These are phyloP conservation scores for Danio aesculapii DNA, from an alignment of 2,797 vertebrate species.

Conservation along the genomic window DNA sequence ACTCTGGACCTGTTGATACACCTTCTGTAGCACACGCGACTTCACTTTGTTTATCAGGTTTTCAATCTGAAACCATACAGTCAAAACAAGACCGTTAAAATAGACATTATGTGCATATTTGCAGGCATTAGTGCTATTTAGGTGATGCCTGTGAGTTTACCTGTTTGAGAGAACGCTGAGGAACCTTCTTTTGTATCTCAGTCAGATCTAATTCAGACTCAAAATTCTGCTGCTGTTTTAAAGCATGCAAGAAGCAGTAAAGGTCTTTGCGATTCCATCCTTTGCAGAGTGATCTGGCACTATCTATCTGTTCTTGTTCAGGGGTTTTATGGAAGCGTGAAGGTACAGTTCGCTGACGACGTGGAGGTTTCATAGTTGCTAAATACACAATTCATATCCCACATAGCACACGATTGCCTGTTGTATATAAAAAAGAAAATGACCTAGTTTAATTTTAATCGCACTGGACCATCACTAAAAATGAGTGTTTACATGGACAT, in stretches of 20 bases:
- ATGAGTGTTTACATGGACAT: too few relatives aligned
- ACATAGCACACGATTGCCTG: background rate
- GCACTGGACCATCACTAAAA: too few relatives aligned
- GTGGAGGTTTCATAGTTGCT: constrained; percentile 67
- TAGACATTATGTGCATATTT: background rate
- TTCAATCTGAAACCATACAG: constrained; percentile 65
- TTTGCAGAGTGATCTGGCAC: background rate
- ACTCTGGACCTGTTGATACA: constrained; percentile 45
- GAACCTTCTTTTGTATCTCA: constrained; percentile 59
- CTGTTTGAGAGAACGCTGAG: constrained; percentile 65
- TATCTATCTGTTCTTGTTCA: background rate
- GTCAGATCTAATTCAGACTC: constrained; percentile 57
- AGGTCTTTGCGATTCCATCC: constrained; percentile 62
- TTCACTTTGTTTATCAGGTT: constrained; percentile 68
- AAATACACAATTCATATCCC: background rate
- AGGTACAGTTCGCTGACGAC: constrained; percentile 63
- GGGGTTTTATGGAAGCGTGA: constrained; percentile 6
- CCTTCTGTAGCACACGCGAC: constrained; percentile 54
- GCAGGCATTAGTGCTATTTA: background rate
- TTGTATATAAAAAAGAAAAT: background rate
- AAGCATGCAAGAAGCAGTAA: constrained; percentile 54
- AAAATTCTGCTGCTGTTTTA: constrained; percentile 53
- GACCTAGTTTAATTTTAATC: background rate
- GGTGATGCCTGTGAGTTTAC: constrained; percentile 53
- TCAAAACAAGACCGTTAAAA: background rate